Evolutionary conservation across 2,113 vertebrate genomes (phyloP), one percentile per base, ranked within the genome.

Genomic region (Lutjanus erythropterus): DNA sequence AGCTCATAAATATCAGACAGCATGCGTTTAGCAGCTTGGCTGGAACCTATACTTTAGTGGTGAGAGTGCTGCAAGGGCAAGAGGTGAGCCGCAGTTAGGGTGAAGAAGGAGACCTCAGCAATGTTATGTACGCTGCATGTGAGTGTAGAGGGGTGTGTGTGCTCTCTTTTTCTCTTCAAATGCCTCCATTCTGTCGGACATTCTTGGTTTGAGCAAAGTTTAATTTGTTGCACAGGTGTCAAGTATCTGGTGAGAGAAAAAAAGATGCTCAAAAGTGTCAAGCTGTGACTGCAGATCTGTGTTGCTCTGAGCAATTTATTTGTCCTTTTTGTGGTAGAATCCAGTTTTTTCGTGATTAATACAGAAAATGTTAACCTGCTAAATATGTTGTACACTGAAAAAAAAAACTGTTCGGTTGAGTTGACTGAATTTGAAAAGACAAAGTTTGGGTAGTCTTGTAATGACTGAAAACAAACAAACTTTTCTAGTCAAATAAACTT

Each of bases 21-120:
- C 42, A 31, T 83, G 80, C 60, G 27, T 80, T 88, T 68, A 79
- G 77, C 80, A 68, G 61, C 66, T 27, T 31, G 74, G 46, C 73
- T 64, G 67, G 70, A 90, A 42, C 76, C 89, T 85, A 33, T 81
- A 87, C 55, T 92, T 93, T 73, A 85, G 85, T 12, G 86, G 80
- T 65, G 59, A 89, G 81, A 78, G 71, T 42, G 61, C 58, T 71
- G 75, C 21, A 46, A 83, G 87, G 84, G 66, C 85, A 87, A 78
- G 84, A 89, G 89, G 88, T 91, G 83, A 92, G 72, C 81, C 6
- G 6, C 25, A 85, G 67, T 83, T 53, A 53, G 44, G 47, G 6
- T 60, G 35, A 75, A 68, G 56, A 21, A 77, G 67, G 64, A 56
- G 33, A 71, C 67, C 75, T 82, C 82, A 71, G 81, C 77, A 71